Conservation (phyloP, 2,888 invertebrate genomes). For the Lasius fuliginosus region DNA sequence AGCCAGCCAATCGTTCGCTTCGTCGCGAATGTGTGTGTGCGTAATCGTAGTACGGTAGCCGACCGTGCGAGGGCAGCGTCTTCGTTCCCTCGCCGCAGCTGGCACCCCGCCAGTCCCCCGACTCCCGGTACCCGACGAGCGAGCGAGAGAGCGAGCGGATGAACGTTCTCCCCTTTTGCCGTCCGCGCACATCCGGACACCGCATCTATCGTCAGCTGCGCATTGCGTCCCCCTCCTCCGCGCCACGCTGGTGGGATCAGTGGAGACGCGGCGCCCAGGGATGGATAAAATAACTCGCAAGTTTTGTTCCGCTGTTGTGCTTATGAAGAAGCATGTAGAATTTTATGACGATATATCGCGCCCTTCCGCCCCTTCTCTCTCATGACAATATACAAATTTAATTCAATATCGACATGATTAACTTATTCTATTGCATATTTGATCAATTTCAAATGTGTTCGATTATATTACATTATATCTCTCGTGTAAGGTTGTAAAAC, state of each 20-base stretch:
- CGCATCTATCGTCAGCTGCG: conserved; percentile 55
- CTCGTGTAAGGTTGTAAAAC: conserved; percentile 8
- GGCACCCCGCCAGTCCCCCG: conserved; percentile 50
- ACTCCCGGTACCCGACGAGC: conserved; percentile 50
- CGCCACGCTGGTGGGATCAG: conserved; percentile 33
- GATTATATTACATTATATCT: background rate
- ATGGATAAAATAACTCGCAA: conserved; percentile 40
- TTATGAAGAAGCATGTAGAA: background rate
- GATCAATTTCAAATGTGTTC: background rate
- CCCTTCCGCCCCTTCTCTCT: background rate
- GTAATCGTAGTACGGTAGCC: conserved; percentile 75
- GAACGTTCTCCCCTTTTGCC: conserved; percentile 3
- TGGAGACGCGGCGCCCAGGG: conserved; percentile 37
- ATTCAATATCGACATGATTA: background rate
- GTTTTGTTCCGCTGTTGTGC: background rate
- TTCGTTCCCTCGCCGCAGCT: conserved; percentile 69
- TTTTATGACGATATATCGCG: background rate
- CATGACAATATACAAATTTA: background rate
- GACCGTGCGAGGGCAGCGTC: conserved; percentile 80
- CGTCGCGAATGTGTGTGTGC: background rate
- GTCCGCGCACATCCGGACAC: conserved; percentile 42
- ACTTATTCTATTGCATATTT: background rate
- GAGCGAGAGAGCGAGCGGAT: conserved; percentile 24
- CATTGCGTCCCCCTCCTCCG: conserved; percentile 27
- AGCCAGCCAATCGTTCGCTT: conserved; percentile 69